These are phyloP conservation scores for Entomobrya proxima DNA, from an alignment of 2,888 invertebrate genomes.

Conservation along the genomic window DNA sequence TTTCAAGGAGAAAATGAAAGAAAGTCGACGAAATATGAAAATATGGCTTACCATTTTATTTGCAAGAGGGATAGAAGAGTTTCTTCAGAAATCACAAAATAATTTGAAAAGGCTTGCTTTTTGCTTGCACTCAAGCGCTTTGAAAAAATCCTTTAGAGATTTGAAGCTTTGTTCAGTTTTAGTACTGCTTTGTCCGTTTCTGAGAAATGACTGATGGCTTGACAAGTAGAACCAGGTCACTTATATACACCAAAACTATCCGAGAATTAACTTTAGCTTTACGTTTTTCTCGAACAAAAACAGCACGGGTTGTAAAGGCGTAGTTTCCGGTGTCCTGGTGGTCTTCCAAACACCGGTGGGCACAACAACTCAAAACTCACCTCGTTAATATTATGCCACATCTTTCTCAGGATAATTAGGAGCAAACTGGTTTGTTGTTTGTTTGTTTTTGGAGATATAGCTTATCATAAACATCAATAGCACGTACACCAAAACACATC, in stretches of 20 bases:
- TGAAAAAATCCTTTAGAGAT: neutral
- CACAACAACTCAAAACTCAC: slow-evolving; percentile 23
- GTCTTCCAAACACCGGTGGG: neutral
- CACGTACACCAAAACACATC: slow-evolving; percentile 9
- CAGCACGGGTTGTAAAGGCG: neutral
- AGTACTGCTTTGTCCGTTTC: slow-evolving; percentile 27
- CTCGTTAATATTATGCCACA: neutral
- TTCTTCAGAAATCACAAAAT: neutral
- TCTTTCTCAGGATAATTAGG: neutral
- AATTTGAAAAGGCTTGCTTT: neutral
- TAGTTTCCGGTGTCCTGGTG: slow-evolving; percentile 28
- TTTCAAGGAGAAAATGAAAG: neutral
- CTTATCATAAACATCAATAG: slow-evolving; percentile 1
- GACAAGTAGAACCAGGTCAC: slow-evolving; percentile 29
- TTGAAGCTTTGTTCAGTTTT: slow-evolving; percentile 10
- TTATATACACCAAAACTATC: slow-evolving; percentile 39
- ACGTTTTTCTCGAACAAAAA: neutral
- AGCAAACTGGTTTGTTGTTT: slow-evolving; percentile 10
- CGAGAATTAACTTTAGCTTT: neutral
- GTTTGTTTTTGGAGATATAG: neutral
- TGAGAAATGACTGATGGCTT: slow-evolving; percentile 56
- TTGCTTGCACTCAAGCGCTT: neutral
- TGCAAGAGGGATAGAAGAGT: neutral
- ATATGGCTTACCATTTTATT: slow-evolving; percentile 2
- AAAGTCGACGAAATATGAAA: too few species aligned